Conservation (phyloP, 2,888 invertebrate genomes). For the Encarsia formosa region DNA sequence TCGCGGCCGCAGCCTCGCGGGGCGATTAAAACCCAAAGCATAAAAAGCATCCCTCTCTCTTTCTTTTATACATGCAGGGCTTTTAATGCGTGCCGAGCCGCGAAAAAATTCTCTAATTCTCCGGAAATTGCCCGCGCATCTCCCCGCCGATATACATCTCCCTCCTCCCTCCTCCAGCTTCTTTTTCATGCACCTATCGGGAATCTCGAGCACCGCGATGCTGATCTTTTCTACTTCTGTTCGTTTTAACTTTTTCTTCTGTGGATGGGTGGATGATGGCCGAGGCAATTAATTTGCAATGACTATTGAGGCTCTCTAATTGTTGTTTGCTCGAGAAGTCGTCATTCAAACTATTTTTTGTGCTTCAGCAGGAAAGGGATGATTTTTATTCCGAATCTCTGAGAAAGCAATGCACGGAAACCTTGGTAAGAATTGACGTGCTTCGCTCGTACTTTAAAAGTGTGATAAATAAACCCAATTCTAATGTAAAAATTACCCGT, state of each 20-base stretch:
- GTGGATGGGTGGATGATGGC: background rate
- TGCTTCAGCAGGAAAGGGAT: background rate
- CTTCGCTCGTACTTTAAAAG: too few relatives aligned
- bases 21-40: slow-evolving; percentile 22
- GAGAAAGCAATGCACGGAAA: background rate
- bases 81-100: background rate
- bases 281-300: slow-evolving; percentile 19
- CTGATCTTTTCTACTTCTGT: background rate
- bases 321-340: background rate
- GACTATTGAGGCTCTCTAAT: slow-evolving; percentile 11
- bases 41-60: slow-evolving; percentile 1
- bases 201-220: slow-evolving; percentile 11
- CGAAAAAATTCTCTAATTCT: slow-evolving; percentile 24
- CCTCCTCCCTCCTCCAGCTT: background rate
- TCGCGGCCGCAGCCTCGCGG: background rate
- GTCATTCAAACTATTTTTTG: background rate
- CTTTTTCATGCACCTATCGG: background rate
- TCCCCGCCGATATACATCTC: background rate
- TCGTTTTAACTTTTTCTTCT: background rate
- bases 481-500: too few relatives aligned
- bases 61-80: slow-evolving; percentile 1
- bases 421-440: background rate
- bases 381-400: background rate
- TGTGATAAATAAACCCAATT: too few relatives aligned
- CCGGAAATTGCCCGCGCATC: slow-evolving; percentile 20